Percentiles rank a stretch among this genome's conserved stretches.
These are phyloP conservation scores for Lasiommata megera DNA, from an alignment of 2,888 invertebrate species.

Conservation along the genomic window DNA sequence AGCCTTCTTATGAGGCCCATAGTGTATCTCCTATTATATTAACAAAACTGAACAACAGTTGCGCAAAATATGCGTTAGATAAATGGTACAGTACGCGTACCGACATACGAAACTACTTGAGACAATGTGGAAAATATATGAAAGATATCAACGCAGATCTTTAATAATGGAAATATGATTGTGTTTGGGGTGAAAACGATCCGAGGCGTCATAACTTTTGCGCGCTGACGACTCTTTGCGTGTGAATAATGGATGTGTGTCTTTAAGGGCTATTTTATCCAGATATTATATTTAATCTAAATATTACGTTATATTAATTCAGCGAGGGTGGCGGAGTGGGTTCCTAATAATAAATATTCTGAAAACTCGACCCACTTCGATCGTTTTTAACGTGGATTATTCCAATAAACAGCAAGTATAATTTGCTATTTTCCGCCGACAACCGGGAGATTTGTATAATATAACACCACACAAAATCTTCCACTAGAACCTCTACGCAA, in stretches of 20 bases:
- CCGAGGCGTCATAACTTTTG: conserved; percentile 24
- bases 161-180: conserved; percentile 35
- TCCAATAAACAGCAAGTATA: no score
- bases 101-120: conserved; percentile 33
- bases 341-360: no score
- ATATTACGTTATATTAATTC: no score
- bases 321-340: no score
- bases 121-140: conserved; percentile 20
- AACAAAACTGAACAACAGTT: conserved; percentile 13
- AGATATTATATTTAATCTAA: neutral
- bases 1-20: no score
- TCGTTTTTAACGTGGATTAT: no score
- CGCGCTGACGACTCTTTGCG: conserved; percentile 14
- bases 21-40: no score
- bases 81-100: conserved; percentile 35
- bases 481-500: no score
- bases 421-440: no score
- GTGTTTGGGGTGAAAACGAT: conserved; percentile 31
- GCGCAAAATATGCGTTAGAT: conserved; percentile 32
- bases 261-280: conserved; percentile 26
- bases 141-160: conserved; percentile 26
- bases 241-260: conserved; percentile 20
- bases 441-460: no score
- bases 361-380: no score
- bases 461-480: no score